Conservation (phyloP, 2,888 invertebrate genomes). For the Adelognathus sp. region DNA sequence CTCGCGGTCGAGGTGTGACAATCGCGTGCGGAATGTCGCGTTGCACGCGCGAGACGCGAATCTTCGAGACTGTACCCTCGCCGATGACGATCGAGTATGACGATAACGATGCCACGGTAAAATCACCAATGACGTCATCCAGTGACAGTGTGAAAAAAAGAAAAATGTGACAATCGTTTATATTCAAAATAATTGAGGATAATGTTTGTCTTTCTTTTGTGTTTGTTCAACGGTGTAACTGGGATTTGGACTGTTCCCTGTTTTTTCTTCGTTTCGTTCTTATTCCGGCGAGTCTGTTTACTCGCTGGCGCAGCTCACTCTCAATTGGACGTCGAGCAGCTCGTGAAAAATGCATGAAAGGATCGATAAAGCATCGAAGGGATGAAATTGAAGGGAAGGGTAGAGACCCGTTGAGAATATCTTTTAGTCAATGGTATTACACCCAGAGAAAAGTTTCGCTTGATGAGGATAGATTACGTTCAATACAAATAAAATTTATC, state of each 20-base stretch:
- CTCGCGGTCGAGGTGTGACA: slow-evolving; percentile 53
- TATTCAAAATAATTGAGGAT: neutral
- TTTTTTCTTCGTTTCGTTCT: slow-evolving; percentile 58
- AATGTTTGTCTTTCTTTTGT: neutral
- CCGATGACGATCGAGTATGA: slow-evolving; percentile 6
- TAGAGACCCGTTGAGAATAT: neutral
- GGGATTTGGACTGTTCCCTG: neutral
- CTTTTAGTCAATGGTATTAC: neutral
- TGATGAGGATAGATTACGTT: no score
- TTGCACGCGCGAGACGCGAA: slow-evolving; percentile 17
- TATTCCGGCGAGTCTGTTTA: slow-evolving; percentile 43
- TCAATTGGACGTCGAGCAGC: slow-evolving; percentile 46
- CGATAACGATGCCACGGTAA: neutral
- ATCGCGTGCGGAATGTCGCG: slow-evolving; percentile 54
- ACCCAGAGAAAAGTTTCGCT: no score
- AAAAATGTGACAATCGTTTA: neutral
- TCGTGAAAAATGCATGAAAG: slow-evolving; percentile 69
- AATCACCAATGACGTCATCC: neutral
- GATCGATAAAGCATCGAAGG: slow-evolving; percentile 46
- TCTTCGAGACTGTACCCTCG: neutral
- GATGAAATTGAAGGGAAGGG: neutral
- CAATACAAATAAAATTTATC: no score
- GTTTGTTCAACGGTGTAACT: neutral
- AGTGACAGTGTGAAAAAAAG: neutral
- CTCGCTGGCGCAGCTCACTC: slow-evolving; percentile 36